Evolutionary conservation across 1,140 invertebrate species (phyloP).

Genomic region (Venturia canescens): DNA sequence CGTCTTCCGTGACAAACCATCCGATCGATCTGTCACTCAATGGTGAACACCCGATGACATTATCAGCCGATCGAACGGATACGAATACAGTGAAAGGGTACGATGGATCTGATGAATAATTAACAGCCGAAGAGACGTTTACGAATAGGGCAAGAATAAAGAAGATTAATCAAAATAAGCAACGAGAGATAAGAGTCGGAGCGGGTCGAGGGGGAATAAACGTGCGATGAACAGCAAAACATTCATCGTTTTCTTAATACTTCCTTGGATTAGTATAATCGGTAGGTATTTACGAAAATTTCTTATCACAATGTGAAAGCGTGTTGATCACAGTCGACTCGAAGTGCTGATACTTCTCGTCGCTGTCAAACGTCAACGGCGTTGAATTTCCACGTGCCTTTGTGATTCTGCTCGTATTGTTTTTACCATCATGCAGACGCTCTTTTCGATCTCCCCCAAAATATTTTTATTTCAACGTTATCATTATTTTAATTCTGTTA

Average conservation of each 20-base stretch:
- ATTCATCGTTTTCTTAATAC: conserved; percentile 68
- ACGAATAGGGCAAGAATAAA: neutral
- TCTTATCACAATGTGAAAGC: too few relatives aligned
- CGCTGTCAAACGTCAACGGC: too few relatives aligned
- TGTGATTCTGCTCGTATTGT: too few relatives aligned
- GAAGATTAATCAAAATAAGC: conserved; percentile 10
- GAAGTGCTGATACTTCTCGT: too few relatives aligned
- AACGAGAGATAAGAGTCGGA: neutral
- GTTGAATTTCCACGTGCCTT: too few relatives aligned
- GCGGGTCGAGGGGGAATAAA: conserved; percentile 47
- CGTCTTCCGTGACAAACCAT: neutral
- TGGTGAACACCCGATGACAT: neutral
- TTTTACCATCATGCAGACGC: too few relatives aligned
- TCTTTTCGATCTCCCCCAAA: too few relatives aligned
- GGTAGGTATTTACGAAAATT: conserved; percentile 61
- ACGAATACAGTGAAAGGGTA: neutral
- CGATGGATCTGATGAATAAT: conserved; percentile 27
- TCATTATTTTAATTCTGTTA: too few relatives aligned
- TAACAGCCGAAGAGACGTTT: conserved; percentile 16
- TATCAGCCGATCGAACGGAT: neutral
- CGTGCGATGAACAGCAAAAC: conserved; percentile 74
- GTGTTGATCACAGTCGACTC: too few relatives aligned
- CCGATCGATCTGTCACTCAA: conserved; percentile 17
- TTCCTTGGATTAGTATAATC: conserved; percentile 66
- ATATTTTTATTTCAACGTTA: too few relatives aligned